A percentile compares a stretch with the other conserved stretches of the same genome.
Evolutionary conservation across 1,140 invertebrate genomes (phyloP).

Genomic region (Sesamia nonagrioides): DNA sequence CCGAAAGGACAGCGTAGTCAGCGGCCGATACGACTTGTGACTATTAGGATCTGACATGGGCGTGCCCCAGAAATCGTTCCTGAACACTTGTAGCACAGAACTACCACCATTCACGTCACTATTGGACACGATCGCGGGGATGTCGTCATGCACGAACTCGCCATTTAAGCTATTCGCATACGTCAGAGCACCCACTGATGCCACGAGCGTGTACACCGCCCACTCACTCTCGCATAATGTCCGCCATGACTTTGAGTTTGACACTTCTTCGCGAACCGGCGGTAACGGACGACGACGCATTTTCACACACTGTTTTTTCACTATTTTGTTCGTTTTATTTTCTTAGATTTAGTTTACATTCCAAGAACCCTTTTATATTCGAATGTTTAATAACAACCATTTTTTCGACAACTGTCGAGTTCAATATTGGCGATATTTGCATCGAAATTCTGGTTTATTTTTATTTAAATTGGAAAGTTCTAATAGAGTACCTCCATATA

Average conservation of each 20-base stretch:
- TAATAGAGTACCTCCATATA: background rate
- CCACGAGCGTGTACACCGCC: constrained; percentile 89
- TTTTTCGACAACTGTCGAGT: background rate
- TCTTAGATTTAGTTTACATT: constrained; percentile 34
- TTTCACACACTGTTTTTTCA: constrained; percentile 47
- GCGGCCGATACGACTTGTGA: constrained; percentile 95
- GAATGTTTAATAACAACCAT: background rate
- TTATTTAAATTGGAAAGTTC: background rate
- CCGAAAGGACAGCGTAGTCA: constrained; percentile 91
- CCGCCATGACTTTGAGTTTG: constrained; percentile 68
- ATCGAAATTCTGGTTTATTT: background rate
- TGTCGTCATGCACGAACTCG: constrained; percentile 97
- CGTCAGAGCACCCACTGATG: constrained; percentile 90
- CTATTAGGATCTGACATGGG: constrained; percentile 94
- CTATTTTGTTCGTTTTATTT: constrained; percentile 32
- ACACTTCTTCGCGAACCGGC: constrained; percentile 79
- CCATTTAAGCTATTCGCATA: constrained; percentile 95
- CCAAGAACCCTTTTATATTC: constrained; percentile 1
- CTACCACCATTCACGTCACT: constrained; percentile 93
- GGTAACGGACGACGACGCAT: constrained; percentile 82
- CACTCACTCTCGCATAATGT: constrained; percentile 76
- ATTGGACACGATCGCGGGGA: constrained; percentile 95
- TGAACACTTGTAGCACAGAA: constrained; percentile 90
- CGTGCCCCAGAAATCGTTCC: constrained; percentile 97
- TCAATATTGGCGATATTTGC: background rate